Conservation (phyloP, 2,797 vertebrate genomes). For the Garrulus glandarius region DNA sequence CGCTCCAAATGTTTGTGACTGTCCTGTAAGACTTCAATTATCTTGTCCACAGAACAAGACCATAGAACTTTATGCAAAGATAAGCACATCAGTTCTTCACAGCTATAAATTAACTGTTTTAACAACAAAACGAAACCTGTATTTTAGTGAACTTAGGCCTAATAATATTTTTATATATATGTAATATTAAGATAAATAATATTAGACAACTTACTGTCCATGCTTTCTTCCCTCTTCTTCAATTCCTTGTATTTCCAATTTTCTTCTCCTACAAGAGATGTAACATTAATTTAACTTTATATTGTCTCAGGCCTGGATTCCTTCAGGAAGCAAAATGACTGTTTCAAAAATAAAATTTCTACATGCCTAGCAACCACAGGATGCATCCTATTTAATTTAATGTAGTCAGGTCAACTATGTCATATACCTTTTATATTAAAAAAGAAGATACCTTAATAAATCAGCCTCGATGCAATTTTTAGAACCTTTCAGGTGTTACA, state of each 20-base stretch:
- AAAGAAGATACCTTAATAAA: not conserved
- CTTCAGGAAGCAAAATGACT: not conserved
- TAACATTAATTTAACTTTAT: not conserved
- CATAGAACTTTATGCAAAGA: not conserved
- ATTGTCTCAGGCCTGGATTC: not conserved
- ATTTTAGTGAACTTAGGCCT: not conserved
- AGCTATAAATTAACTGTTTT: not conserved
- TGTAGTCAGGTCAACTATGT: not conserved
- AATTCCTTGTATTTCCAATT: constrained; percentile 93
- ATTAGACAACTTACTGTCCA: constrained; percentile 85
- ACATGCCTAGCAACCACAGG: not conserved
- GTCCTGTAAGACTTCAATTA: not conserved
- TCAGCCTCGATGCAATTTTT: not conserved
- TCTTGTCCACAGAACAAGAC: not conserved
- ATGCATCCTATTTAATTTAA: not conserved
- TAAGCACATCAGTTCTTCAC: not conserved
- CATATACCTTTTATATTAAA: not conserved
- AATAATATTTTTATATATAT: not conserved
- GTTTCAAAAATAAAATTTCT: not conserved
- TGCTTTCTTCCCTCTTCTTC: constrained; percentile 90
- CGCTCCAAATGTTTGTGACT: not conserved
- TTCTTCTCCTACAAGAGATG: constrained; percentile 82
- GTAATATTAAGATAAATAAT: not conserved
- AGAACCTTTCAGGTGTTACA: not conserved
- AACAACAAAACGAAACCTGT: not conserved